phyloP scores from a whole-genome alignment of 2,888 invertebrate species.

The Drosophila kuntzei region DNA sequence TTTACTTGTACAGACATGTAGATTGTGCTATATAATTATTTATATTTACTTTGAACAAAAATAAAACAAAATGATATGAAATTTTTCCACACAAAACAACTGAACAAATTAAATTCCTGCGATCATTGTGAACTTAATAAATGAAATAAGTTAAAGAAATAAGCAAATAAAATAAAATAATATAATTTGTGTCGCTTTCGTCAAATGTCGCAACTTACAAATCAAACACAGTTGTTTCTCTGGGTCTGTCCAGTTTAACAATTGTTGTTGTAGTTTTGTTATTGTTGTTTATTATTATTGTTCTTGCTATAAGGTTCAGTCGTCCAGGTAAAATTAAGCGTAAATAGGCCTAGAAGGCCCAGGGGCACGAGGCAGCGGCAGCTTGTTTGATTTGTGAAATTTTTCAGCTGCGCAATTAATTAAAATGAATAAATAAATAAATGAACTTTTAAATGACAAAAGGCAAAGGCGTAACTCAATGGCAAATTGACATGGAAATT shows the following conservation, averaged over 20 bases:
- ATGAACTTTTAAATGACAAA: conserved; percentile 15
- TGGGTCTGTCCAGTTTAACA: conserved; percentile 9
- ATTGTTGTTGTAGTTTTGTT: conserved; percentile 3
- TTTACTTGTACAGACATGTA: not conserved
- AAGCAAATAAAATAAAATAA: conserved; percentile 1
- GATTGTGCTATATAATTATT: conserved; percentile 18
- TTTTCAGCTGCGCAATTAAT: conserved; percentile 69
- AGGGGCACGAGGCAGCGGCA: conserved; percentile 6
- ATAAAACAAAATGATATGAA: conserved; percentile 12
- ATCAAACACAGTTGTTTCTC: conserved; percentile 62
- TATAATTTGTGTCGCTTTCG: conserved; percentile 16
- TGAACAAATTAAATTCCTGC: conserved; percentile 67
- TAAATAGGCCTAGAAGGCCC: conserved; percentile 20
- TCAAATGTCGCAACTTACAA: conserved; percentile 48
- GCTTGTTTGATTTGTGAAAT: conserved; percentile 36
- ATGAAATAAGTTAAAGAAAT: conserved; percentile 12
- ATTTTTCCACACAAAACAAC: conserved; percentile 48
- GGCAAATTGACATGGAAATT: conserved; percentile 38
- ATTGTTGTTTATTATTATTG: conserved; percentile 1
- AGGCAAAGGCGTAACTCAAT: conserved; percentile 22
- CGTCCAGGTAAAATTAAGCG: conserved; percentile 2
- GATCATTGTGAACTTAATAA: conserved; percentile 47
- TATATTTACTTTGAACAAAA: conserved; percentile 18
- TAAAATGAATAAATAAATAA: conserved; percentile 21
- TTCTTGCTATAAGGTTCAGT: conserved; percentile 2